phyloP scores from a whole-genome alignment of 2,888 invertebrate species.

The Heliconius sara region DNA sequence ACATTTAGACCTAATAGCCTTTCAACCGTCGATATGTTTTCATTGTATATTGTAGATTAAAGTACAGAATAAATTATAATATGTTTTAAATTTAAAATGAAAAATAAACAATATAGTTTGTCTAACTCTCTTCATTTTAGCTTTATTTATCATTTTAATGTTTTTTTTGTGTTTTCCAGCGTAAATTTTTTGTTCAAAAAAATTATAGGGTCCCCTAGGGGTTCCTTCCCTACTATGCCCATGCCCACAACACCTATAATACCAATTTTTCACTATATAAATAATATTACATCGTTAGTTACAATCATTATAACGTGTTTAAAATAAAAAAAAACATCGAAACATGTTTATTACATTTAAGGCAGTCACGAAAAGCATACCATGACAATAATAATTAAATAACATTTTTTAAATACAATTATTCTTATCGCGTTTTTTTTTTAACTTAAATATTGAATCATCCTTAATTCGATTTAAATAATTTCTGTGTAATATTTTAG shows the following conservation, averaged over 20 bases:
- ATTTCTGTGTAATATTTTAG: background rate
- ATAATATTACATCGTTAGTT: background rate
- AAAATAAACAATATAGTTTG: no score
- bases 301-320: background rate
- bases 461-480: background rate
- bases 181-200: background rate
- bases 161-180: no score
- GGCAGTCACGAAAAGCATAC: background rate
- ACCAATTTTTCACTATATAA: background rate
- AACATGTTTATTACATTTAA: conserved; percentile 3
- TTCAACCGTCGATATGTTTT: no score
- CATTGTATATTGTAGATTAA: no score
- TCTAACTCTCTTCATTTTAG: no score
- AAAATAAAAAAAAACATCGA: background rate
- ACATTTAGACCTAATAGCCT: no score
- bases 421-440: background rate
- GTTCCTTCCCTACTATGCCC: background rate
- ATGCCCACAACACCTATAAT: no score
- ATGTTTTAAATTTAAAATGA: no score
- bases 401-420: background rate
- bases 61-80: no score
- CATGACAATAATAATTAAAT: background rate
- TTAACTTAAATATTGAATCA: background rate
- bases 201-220: background rate
- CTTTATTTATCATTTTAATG: background rate